Percentiles rank a stretch among this genome's conserved stretches.
Evolutionary conservation across 2,113 vertebrate genomes (phyloP).

Genomic region (Holacanthus passer): DNA sequence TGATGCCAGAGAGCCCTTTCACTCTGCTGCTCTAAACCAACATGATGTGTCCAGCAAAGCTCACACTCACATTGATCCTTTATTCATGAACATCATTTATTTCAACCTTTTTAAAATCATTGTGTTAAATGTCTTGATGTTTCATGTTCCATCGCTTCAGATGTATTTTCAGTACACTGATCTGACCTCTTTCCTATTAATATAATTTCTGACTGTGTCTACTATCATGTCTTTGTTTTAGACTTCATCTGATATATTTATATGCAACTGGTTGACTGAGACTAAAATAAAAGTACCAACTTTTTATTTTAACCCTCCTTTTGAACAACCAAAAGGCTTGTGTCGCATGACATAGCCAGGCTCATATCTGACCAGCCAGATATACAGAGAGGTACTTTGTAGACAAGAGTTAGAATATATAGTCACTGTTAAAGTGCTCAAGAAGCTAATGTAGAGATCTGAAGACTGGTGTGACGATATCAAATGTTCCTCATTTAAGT

Average conservation of each 20-base stretch:
- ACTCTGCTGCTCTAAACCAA: background rate
- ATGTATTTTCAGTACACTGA: background rate
- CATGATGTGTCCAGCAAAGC: conserved; percentile 6
- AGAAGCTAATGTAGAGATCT: too few species aligned
- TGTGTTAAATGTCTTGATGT: background rate
- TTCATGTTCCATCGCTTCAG: background rate
- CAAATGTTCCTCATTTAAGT: too few species aligned
- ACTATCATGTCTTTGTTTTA: background rate
- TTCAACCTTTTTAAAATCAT: background rate
- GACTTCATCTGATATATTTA: background rate
- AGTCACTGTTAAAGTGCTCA: too few species aligned
- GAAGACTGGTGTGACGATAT: too few species aligned
- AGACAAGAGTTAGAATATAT: too few species aligned
- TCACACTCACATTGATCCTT: conserved; percentile 25
- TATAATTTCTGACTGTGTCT: background rate
- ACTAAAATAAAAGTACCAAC: background rate
- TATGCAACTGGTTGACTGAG: background rate
- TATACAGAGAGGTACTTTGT: too few species aligned
- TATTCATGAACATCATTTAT: conserved; percentile 22
- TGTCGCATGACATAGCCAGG: background rate
- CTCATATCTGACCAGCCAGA: background rate
- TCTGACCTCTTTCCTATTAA: background rate
- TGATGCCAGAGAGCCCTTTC: background rate
- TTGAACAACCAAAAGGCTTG: background rate
- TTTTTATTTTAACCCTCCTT: background rate